Evolutionary conservation across 2,113 vertebrate species (phyloP).

Genomic region (Girardinichthys multiradiatus): DNA sequence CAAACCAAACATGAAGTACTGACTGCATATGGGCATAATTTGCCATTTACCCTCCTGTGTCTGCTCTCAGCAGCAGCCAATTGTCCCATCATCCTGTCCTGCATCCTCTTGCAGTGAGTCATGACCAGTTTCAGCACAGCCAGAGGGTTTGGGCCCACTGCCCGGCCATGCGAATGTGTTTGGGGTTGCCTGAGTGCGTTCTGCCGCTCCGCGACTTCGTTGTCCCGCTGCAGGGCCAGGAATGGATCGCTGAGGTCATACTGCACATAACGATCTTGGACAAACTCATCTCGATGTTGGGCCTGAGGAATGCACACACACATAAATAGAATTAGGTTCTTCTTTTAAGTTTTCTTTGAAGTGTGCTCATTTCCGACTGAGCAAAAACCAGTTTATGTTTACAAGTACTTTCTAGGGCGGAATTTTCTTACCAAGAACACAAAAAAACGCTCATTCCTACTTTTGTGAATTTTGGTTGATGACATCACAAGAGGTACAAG

Average conservation of each 20-base stretch:
- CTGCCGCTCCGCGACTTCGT: conserved; percentile 81
- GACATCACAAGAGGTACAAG: not conserved
- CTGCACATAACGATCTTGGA: conserved; percentile 94
- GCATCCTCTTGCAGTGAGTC: conserved; percentile 96
- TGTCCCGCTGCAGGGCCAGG: conserved; percentile 94
- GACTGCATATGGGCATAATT: not conserved
- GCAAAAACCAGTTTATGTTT: not conserved
- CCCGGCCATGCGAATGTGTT: conserved; percentile 75
- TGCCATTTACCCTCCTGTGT: conserved; percentile 87
- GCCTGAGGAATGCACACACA: conserved; percentile 79
- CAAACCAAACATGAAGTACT: not conserved
- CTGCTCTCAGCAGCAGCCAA: conserved; percentile 91
- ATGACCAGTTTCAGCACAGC: conserved; percentile 93
- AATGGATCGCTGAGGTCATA: conserved; percentile 95
- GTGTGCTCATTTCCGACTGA: conserved; percentile 8
- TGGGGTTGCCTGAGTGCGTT: conserved; percentile 67
- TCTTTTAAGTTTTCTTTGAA: not conserved
- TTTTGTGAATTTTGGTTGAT: no score
- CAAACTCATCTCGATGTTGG: conserved; percentile 90
- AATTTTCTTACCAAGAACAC: not conserved
- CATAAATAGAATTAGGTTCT: not conserved
- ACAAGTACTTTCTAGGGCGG: no score
- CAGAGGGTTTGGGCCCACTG: conserved; percentile 87
- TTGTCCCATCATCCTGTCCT: conserved; percentile 95
- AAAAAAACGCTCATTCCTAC: no score